Base-by-base conservation (phyloP, 2,797 vertebrate species). In the Aeoliscus strigatus region DNA sequence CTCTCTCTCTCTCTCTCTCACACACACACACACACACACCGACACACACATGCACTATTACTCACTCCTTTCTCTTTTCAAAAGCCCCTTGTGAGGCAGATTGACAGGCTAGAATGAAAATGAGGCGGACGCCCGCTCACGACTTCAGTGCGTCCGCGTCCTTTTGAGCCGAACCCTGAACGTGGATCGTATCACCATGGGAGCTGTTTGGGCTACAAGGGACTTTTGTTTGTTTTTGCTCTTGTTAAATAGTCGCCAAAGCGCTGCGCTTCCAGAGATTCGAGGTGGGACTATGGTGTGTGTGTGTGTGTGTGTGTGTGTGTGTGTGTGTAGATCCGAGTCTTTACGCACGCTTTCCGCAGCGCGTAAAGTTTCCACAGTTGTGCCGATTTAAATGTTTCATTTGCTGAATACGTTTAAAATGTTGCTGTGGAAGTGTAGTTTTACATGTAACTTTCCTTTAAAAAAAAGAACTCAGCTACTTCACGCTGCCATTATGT, bases 201-300 rank as follows among this genome's bases (percentile, higher is more conserved):
- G 83, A 85, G 83, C 81, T 81, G 42, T 85, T 80, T 79, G 87
- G 77, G 78, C 79, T 70, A 73, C 82, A 38, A 77, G 77, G 71
- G 72, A 84, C 82, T 78, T 88, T 34, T 88, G 88, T 89, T 88
- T 89, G 85, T 85, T 89, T 85, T 84, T 89, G 80, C 84, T 90
- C 81, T 72, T 90, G 85, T 87, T 90, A 86, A 87, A 88, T 77
- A 86, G 77, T 79, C 77, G 80, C 77, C 87, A 87, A 83, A 87
- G 81, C 81, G 52, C 77, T 34, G 81, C 84, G 60, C 81, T 80
- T 76, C 69, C 79, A 72, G 81, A 84, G 74, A 85, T 70, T 79
- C 78, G 79, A 84, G 89, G 89, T 91, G 86, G 82, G 88, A 79
- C 73, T 66, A 70, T 76, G 61, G 58, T 64, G 70, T 53, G 66